These are phyloP conservation scores for Elephas maximus DNA, from an alignment of 2,113 vertebrate genomes.

Conservation along the genomic window DNA sequence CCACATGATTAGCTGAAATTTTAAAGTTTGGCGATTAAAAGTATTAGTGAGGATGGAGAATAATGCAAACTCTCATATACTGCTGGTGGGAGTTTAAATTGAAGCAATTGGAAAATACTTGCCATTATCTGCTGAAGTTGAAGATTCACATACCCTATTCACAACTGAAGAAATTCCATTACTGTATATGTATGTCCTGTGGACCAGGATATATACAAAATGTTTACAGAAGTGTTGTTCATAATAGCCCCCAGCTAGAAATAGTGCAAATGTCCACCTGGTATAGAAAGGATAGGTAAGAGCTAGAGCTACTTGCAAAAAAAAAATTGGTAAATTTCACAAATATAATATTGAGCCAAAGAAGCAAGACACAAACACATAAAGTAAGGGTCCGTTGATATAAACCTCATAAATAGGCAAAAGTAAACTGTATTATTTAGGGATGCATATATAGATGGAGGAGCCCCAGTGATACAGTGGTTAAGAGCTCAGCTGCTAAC, in stretches of 20 bases:
- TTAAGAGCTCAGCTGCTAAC: no score
- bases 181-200: neutral
- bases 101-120: neutral
- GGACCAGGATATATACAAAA: neutral
- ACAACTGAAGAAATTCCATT: neutral
- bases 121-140: neutral
- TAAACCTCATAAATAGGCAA: neutral
- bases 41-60: neutral
- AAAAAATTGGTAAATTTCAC: neutral
- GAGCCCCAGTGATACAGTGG: no score
- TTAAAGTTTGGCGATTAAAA: neutral
- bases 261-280: neutral
- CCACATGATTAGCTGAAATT: neutral
- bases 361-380: no score
- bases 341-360: no score
- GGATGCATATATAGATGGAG: fast-evolving
- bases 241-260: no score
- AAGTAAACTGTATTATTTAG: neutral
- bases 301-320: no score
- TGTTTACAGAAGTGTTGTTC: neutral
- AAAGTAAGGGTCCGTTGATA: neutral
- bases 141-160: neutral
- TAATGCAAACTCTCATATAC: neutral
- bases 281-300: neutral
- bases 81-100: neutral